Evolutionary conservation across 1,140 invertebrate species (phyloP), one percentile per base, ranked within the genome.

Genomic region (Drosophila arawakana): DNA sequence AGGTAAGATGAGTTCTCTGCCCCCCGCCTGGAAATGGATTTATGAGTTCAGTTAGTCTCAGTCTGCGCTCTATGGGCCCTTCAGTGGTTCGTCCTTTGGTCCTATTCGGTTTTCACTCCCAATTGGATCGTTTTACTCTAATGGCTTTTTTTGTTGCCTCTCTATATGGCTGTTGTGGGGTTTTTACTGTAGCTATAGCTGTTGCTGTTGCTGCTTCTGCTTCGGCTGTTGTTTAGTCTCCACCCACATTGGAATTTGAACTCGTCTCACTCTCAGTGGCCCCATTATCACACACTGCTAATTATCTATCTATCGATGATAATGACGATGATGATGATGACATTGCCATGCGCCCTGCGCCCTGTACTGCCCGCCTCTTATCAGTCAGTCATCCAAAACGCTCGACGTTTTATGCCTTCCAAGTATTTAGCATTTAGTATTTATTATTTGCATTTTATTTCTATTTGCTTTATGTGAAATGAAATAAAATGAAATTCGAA

Each of bases 231-330:
- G 62, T 37, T 76, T 44, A 58, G 65, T 52, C 73, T 47, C 69
- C 77, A 72, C 84, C 83, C 80, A 57, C 83, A 73, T 52, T 89
- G 83, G 83, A 88, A 83, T 88, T 89, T 89, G 84, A 83, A 84
- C 83, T 69, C 69, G 49, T 70, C 81, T 79, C 61, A 65, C 58
- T 63, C 73, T 60, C 80, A 57, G 66, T 66, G 62, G 62, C 74
- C 82, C 57, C 60, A 88, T 86, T 86, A 86, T 86, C 82, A 86
- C 82, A 86, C 80, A 73, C 73, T 67, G 61, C 82, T 83, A 88
- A 86, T 86, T 86, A 86, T 88, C 82, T 86, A 83, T 86, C 80
- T 75, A 86, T 85, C 25, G 82, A 74, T 75, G 81, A 68, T 88
- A 74, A 65, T 65, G 66, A 58, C 80, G 25, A 30, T 30, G 78